A percentile compares a stretch with the other conserved stretches of the same genome.
Evolutionary conservation across 2,113 vertebrate species (phyloP).

Genomic region (Tylochromis polylepis): DNA sequence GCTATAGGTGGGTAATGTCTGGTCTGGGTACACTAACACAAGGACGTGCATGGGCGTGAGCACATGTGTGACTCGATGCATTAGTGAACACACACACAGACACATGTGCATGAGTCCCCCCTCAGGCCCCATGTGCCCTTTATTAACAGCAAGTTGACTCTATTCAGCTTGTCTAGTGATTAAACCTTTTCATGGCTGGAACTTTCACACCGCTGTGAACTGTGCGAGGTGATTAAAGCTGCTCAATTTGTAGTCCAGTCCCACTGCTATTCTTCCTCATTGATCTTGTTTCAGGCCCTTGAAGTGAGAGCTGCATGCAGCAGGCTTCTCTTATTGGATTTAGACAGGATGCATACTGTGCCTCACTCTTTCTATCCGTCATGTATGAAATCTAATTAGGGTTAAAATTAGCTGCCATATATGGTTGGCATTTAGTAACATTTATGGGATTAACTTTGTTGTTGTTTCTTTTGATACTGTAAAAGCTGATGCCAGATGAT

Average conservation of each 20-base stretch:
- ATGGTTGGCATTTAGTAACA: not conserved
- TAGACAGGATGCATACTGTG: not conserved
- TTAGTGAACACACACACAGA: not conserved
- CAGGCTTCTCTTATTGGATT: slow-evolving; percentile 23
- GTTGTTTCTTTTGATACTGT: not conserved
- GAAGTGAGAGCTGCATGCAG: slow-evolving; percentile 35
- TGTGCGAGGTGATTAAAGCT: slow-evolving; percentile 66
- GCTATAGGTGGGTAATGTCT: not conserved
- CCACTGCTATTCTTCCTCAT: slow-evolving; percentile 52
- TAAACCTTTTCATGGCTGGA: slow-evolving; percentile 59
- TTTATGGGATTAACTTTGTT: not conserved
- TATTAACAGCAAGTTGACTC: slow-evolving; percentile 56
- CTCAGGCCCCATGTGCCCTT: slow-evolving; percentile 21
- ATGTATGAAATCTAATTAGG: not conserved
- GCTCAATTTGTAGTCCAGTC: slow-evolving; percentile 61
- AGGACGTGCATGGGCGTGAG: not conserved
- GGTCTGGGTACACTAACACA: not conserved
- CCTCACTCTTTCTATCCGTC: not conserved
- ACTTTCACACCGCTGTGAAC: slow-evolving; percentile 61
- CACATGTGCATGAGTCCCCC: not conserved
- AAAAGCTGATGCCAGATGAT: not conserved
- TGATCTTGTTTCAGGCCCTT: slow-evolving; percentile 57
- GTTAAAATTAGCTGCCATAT: slow-evolving; percentile 1
- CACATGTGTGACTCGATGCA: not conserved
- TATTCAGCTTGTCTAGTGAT: slow-evolving; percentile 56